A percentile compares a stretch with the other conserved stretches of the same genome.
Evolutionary conservation across 2,888 invertebrate species (phyloP).

Genomic region (Drosophila monieri): DNA sequence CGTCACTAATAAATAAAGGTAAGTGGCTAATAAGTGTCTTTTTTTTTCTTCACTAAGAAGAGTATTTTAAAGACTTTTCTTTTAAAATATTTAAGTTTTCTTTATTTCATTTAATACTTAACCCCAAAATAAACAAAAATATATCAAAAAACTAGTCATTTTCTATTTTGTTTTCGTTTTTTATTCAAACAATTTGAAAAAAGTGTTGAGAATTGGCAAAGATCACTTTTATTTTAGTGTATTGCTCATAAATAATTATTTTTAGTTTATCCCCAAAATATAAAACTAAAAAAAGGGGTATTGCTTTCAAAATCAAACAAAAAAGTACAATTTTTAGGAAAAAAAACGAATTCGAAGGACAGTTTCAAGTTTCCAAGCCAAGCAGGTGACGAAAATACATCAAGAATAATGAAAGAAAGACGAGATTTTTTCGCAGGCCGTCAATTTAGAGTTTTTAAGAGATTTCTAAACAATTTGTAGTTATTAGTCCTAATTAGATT

Average conservation of each 20-base stretch:
- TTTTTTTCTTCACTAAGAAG: too few relatives aligned
- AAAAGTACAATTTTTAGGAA: background rate
- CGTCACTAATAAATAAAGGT: too few relatives aligned
- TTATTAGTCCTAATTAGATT: background rate
- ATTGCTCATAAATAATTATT: too few relatives aligned
- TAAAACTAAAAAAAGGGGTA: too few relatives aligned
- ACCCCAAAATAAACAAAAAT: background rate
- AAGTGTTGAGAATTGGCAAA: slow-evolving; percentile 4
- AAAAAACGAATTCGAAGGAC: background rate
- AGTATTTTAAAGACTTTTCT: too few relatives aligned
- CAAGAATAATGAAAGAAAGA: background rate
- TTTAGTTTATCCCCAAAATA: too few relatives aligned
- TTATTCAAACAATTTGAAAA: slow-evolving; percentile 25
- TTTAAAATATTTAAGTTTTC: too few relatives aligned
- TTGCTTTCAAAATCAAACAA: background rate
- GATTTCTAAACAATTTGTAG: too few relatives aligned
- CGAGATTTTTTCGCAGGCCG: background rate
- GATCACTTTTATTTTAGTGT: background rate
- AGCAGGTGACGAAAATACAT: background rate
- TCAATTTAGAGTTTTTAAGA: too few relatives aligned
- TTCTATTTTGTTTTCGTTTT: background rate
- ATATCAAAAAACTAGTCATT: background rate
- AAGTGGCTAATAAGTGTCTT: too few relatives aligned
- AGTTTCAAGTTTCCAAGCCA: background rate
- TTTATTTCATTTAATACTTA: too few relatives aligned